phyloP scores from a whole-genome alignment of 92 coral and sea anemone genomes.

The Paragorgia papillata region DNA sequence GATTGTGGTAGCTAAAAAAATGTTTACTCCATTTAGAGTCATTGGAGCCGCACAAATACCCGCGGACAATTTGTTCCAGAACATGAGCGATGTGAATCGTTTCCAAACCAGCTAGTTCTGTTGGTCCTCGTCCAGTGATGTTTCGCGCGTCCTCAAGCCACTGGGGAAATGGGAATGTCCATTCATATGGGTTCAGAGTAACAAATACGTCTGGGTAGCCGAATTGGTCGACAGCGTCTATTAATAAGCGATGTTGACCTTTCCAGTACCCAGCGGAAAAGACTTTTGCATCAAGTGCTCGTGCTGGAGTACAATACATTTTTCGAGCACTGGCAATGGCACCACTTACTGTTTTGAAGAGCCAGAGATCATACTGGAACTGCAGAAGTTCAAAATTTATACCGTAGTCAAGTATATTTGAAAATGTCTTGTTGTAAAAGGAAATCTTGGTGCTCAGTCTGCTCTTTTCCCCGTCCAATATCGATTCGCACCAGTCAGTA shows the following conservation, averaged over 20 bases:
- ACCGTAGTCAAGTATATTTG: neutral
- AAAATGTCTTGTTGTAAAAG: neutral
- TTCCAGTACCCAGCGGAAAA: conserved; percentile 3
- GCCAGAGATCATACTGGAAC: conserved; percentile 38
- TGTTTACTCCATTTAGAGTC: neutral
- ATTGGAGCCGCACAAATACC: neutral
- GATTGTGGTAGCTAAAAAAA: conserved; percentile 5
- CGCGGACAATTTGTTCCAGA: neutral
- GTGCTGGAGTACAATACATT: conserved; percentile 12
- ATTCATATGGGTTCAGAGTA: conserved; percentile 14
- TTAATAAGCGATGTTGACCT: conserved; percentile 18
- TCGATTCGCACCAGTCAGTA: neutral
- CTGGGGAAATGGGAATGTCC: neutral
- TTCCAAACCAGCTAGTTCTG: conserved; percentile 1
- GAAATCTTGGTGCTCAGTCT: too few relatives aligned
- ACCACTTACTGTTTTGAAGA: conserved; percentile 38
- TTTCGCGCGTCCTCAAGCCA: neutral
- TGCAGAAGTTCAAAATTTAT: conserved; percentile 26
- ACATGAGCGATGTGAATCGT: neutral
- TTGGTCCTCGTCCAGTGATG: conserved; percentile 28
- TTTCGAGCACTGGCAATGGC: conserved; percentile 21
- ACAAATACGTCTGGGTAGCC: conserved; percentile 21
- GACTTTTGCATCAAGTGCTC: conserved; percentile 17
- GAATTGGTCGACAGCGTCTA: conserved; percentile 38
- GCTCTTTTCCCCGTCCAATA: neutral